Evolutionary conservation across 2,797 vertebrate species (phyloP), one percentile per base, ranked within the genome.

Genomic region (Sarcophilus harrisii): DNA sequence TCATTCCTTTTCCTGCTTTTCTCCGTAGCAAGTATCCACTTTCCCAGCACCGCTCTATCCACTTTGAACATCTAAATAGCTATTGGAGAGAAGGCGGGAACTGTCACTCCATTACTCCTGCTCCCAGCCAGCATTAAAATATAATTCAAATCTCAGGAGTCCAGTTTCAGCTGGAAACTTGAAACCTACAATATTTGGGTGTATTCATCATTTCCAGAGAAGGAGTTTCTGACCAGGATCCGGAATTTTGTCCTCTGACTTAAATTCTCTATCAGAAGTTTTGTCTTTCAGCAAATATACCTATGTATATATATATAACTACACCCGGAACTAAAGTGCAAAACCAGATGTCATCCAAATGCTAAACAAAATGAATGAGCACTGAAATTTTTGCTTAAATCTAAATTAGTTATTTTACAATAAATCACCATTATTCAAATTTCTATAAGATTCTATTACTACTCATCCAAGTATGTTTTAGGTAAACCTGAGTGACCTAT

Each of bases 201-300:
- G 90, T 62, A 92, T 59, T 97, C 24, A 89, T 93, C 57, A 93
- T 32, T 81, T 21, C 73, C 58, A 90, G 0, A 0, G 60, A 93
- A 73, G 38, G 93, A 95, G 90, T 96, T 92, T 94, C 73, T 95
- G 91, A 60, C n/a, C 92, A 95, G 52, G 90, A 93, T 66, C 32
- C 95, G 73, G 54, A 10, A 49, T 94, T 96, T 95, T 18, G 62
- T 59, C 1, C 94, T 95, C 92, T 96, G 58, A 54, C 6, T 89
- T 94, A 94, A 95, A 97, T 0, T 1, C 32, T 93, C 89, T 54
- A 59, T 38, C 55, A 3, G 24, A 95, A 91, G 57, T 96, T 96
- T 95, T 32, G 0, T 95, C 91, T 96, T 94, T 95, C 27, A 32
- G 95, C 93, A 16, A 97, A 95, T 81, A 6, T 49, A 92, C 90